Percentiles rank a stretch among this genome's conserved stretches.
Evolutionary conservation across 2,797 vertebrate genomes (phyloP).

Genomic region (Enteromius thamalakanensis): DNA sequence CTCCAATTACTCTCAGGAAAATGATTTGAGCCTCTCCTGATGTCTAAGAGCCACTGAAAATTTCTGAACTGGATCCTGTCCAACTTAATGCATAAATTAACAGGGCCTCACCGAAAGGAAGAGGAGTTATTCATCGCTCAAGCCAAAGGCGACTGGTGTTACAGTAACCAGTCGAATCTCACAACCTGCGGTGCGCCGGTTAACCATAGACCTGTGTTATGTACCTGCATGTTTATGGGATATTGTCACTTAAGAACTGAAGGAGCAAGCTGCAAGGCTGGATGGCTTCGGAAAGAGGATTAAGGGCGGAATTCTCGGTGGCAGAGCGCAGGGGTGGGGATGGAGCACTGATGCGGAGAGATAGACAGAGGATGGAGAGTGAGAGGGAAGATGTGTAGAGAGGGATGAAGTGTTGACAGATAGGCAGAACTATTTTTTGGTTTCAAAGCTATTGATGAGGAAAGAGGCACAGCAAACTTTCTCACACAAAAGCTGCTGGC

Average conservation of each 20-base stretch:
- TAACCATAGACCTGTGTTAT: slow-evolving; percentile 64
- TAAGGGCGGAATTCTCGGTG: slow-evolving; percentile 51
- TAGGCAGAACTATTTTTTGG: slow-evolving; percentile 60
- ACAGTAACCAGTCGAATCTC: slow-evolving; percentile 36
- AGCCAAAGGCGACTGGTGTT: background rate
- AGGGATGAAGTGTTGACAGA: slow-evolving; percentile 59
- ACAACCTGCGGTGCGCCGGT: slow-evolving; percentile 64
- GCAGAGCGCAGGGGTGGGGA: slow-evolving; percentile 46
- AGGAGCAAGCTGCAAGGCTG: slow-evolving; percentile 43
- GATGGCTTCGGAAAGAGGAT: slow-evolving; percentile 31
- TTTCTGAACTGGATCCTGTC: slow-evolving; percentile 71
- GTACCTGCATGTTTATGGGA: slow-evolving; percentile 65
- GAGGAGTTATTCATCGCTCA: slow-evolving; percentile 36
- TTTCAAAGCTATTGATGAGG: slow-evolving; percentile 62
- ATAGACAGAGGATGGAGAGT: slow-evolving; percentile 46
- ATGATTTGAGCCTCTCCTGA: slow-evolving; percentile 66
- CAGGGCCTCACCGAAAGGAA: slow-evolving; percentile 50
- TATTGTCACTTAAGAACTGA: slow-evolving; percentile 58
- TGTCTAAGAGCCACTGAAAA: slow-evolving; percentile 63
- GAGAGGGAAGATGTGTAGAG: slow-evolving; percentile 53
- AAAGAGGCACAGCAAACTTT: slow-evolving; percentile 17
- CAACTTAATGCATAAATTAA: slow-evolving; percentile 80
- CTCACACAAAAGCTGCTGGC: slow-evolving; percentile 7
- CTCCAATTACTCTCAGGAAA: slow-evolving; percentile 74
- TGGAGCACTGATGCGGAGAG: slow-evolving; percentile 13